Evolutionary conservation across 2,113 vertebrate species (phyloP).

Genomic region (Elanus axillaris): DNA sequence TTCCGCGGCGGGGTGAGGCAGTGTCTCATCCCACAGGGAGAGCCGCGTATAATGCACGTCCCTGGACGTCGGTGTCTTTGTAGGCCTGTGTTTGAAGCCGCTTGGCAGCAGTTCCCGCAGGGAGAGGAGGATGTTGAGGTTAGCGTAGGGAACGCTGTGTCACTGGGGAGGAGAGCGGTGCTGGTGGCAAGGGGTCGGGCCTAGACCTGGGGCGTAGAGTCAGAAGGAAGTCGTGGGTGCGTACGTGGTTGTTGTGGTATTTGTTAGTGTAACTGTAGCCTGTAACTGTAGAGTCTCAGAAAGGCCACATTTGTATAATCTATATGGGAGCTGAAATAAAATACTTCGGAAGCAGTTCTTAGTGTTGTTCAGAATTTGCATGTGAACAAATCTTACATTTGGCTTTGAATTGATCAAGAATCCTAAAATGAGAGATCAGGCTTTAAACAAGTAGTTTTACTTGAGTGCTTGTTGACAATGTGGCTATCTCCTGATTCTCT

Average conservation of each 20-base stretch:
- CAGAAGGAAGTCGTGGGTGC: not conserved
- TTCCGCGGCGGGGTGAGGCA: too few species aligned
- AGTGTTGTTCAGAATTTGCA: not conserved
- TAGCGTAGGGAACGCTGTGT: too few species aligned
- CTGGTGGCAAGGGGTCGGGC: not conserved
- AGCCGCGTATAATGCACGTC: rapidly evolving
- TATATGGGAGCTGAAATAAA: not conserved
- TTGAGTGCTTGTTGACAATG: not conserved
- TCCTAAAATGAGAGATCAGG: not conserved
- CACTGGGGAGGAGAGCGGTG: not conserved
- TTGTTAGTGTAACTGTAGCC: not conserved
- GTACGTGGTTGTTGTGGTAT: not conserved
- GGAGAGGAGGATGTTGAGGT: too few species aligned
- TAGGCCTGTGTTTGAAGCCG: not conserved
- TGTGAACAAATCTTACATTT: not conserved
- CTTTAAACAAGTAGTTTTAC: not conserved
- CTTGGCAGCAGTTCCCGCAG: not conserved
- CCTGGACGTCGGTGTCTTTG: not conserved
- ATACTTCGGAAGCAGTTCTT: not conserved
- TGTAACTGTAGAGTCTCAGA: too few species aligned
- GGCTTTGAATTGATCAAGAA: not conserved
- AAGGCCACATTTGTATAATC: not conserved
- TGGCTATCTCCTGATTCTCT: not conserved
- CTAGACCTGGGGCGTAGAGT: not conserved
- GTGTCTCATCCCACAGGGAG: too few species aligned